phyloP scores from a whole-genome alignment of 1,140 invertebrate species.

The Drosophila micromelanica region DNA sequence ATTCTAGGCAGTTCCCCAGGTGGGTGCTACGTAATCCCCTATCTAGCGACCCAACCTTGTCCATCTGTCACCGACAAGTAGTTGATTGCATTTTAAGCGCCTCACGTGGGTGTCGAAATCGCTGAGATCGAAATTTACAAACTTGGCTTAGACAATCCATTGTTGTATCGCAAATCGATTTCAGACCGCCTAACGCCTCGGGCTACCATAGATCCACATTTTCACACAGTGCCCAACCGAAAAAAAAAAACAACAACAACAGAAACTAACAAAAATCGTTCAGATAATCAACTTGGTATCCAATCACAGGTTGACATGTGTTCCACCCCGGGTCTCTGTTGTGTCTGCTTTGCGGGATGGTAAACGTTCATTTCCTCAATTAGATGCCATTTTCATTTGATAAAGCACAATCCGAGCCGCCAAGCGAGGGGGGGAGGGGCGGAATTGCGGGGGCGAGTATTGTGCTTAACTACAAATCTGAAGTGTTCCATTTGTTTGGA shows the following conservation, averaged over 20 bases:
- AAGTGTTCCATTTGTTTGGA: constrained; percentile 6
- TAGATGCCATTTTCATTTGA: constrained; percentile 62
- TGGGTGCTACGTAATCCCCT: constrained; percentile 10
- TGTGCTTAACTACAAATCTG: constrained; percentile 10
- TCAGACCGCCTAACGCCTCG: constrained; percentile 48
- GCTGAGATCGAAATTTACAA: constrained; percentile 29
- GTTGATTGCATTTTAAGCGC: constrained; percentile 57
- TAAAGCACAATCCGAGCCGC: constrained; percentile 9
- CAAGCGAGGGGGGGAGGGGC: not conserved
- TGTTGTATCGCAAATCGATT: constrained; percentile 28
- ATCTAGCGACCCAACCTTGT: constrained; percentile 21
- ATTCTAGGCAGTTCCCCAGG: constrained; percentile 2
- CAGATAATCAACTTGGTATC: constrained; percentile 16
- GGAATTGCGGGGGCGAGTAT: constrained; percentile 13
- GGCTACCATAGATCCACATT: constrained; percentile 3
- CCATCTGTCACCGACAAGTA: constrained; percentile 14
- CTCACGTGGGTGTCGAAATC: constrained; percentile 46
- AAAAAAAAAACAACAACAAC: not conserved
- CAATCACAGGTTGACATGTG: constrained; percentile 28
- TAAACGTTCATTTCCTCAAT: constrained; percentile 81
- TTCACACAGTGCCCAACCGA: not conserved
- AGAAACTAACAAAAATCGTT: not conserved
- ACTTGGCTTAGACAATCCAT: constrained; percentile 29
- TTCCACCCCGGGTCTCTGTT: not conserved
- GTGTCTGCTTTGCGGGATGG: constrained; percentile 13